These are phyloP conservation scores for Cryptoprocta ferox DNA, from an alignment of 2,797 vertebrate species.

Conservation along the genomic window DNA sequence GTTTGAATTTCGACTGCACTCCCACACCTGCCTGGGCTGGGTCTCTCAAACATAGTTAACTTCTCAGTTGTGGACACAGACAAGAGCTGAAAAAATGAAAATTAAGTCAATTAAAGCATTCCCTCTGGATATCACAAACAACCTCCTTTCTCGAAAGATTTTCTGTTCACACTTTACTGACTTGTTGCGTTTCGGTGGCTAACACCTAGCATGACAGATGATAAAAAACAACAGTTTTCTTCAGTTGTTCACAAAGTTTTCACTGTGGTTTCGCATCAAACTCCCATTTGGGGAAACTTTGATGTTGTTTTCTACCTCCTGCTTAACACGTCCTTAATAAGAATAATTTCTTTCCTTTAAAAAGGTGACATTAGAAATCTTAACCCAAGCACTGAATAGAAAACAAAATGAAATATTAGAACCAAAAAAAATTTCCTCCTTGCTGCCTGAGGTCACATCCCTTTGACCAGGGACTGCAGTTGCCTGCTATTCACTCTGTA, in stretches of 20 bases:
- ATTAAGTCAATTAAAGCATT: conserved; percentile 60
- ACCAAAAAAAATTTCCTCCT: not conserved
- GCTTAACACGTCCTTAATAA: conserved; percentile 56
- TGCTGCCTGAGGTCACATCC: not conserved
- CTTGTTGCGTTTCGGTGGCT: not conserved
- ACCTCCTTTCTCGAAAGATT: conserved; percentile 10
- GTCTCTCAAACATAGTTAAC: not conserved
- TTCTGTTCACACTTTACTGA: conserved; percentile 62
- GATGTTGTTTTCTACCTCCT: conserved; percentile 38
- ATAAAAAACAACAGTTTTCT: conserved; percentile 58
- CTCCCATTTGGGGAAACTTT: conserved; percentile 63
- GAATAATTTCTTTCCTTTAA: conserved; percentile 39
- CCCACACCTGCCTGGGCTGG: rapidly evolving
- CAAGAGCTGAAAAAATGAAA: conserved; percentile 34
- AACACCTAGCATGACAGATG: conserved; percentile 41
- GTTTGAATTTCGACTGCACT: not conserved
- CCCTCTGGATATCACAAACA: conserved; percentile 5
- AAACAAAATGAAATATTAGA: conserved; percentile 10
- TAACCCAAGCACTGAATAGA: not conserved
- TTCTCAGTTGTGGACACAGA: not conserved
- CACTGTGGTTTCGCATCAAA: conserved; percentile 14
- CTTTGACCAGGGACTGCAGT: not conserved
- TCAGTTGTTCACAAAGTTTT: conserved; percentile 53
- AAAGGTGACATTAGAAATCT: not conserved
- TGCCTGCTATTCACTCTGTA: not conserved